These are phyloP conservation scores for Brachionus koreanus DNA, from an alignment of 1,140 invertebrate species.

Conservation along the genomic window DNA sequence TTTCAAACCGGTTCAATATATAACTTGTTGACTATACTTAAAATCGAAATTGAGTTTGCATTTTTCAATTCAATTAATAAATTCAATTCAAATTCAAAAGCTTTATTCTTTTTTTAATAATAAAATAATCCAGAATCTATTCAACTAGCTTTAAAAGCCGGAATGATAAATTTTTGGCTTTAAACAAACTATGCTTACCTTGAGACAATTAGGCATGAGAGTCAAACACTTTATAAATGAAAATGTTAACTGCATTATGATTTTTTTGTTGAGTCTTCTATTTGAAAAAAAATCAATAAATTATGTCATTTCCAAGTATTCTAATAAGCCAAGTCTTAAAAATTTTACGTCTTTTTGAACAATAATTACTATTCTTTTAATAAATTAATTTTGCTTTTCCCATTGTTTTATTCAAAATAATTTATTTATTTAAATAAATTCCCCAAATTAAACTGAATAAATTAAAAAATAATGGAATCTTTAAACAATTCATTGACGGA, in stretches of 20 bases:
- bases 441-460: neutral
- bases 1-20: neutral
- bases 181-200: neutral
- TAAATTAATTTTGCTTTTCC: neutral
- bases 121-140: neutral
- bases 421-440: too few relatives aligned
- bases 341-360: neutral
- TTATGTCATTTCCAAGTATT: neutral
- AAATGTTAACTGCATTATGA: neutral
- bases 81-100: neutral
- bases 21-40: neutral
- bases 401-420: neutral
- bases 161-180: neutral
- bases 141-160: neutral
- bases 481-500: slow-evolving; percentile 11
- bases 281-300: neutral
- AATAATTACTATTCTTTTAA: neutral
- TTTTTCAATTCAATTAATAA: neutral
- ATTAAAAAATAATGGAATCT: neutral
- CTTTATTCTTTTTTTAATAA: neutral
- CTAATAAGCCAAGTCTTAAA: neutral
- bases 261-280: neutral
- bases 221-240: neutral
- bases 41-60: neutral
- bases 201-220: neutral